Evolutionary conservation across 2,888 invertebrate species (phyloP).

Genomic region (Adineta ricciae): DNA sequence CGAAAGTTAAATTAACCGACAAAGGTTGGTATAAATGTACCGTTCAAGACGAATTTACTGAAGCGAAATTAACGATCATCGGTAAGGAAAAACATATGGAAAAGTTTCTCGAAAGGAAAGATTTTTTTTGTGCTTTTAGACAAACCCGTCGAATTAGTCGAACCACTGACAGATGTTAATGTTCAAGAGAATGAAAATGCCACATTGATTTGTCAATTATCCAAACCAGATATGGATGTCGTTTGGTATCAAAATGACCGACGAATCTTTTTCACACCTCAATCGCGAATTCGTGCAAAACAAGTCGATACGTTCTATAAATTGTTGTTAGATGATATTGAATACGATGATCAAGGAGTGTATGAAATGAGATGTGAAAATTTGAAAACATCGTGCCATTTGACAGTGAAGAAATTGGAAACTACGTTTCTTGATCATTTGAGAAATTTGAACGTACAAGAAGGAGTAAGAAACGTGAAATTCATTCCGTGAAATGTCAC

Average conservation of each 20-base stretch:
- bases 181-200: slow-evolving; percentile 31
- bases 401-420: slow-evolving; percentile 17
- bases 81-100: not conserved
- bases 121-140: not conserved
- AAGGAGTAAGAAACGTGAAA: slow-evolving; percentile 5
- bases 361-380: slow-evolving; percentile 23
- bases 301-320: slow-evolving; percentile 18
- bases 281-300: slow-evolving; percentile 11
- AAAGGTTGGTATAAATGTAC: slow-evolving; percentile 27
- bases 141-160: slow-evolving; percentile 28
- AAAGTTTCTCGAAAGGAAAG: too few species aligned
- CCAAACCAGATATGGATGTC: slow-evolving; percentile 27
- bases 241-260: slow-evolving; percentile 1
- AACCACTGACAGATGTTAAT: slow-evolving; percentile 23
- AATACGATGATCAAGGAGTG: slow-evolving; percentile 6
- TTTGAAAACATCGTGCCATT: slow-evolving; percentile 26
- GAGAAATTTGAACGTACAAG: not conserved
- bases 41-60: slow-evolving; percentile 12
- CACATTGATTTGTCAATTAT: slow-evolving; percentile 30
- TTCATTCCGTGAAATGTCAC: too few species aligned
- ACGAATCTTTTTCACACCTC: not conserved
- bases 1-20: slow-evolving; percentile 24
- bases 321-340: not conserved
- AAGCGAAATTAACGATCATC: not conserved
- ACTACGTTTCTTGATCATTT: slow-evolving; percentile 24